Percentiles rank a stretch among this genome's conserved stretches.
phyloP scores from a whole-genome alignment of 2,888 invertebrate genomes.

The Lacanobia wlatinum region DNA sequence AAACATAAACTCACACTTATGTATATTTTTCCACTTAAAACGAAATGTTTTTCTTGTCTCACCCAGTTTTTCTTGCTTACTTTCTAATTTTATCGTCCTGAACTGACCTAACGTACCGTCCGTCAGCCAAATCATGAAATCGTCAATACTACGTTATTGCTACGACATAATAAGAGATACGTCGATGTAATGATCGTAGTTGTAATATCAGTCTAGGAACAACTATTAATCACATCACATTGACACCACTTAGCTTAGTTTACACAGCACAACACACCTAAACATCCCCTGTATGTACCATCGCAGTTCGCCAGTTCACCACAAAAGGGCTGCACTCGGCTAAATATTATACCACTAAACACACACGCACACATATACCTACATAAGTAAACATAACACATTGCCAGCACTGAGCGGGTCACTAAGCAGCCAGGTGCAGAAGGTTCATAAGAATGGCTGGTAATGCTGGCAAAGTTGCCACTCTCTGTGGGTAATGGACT shows the following conservation, averaged over 20 bases:
- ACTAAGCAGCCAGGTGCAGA: not conserved
- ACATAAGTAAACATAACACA: slow-evolving; percentile 11
- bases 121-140: too few relatives aligned
- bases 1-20: not conserved
- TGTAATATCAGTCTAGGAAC: not conserved
- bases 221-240: not conserved
- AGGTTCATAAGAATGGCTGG: not conserved
- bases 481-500: slow-evolving; percentile 23
- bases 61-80: too few relatives aligned
- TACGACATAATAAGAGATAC: too few relatives aligned
- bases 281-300: not conserved
- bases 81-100: too few relatives aligned
- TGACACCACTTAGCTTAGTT: not conserved
- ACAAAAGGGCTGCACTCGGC: slow-evolving; percentile 22
- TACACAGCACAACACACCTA: not conserved
- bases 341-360: slow-evolving; percentile 35
- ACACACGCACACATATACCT: not conserved
- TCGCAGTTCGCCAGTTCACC: not conserved
- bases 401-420: not conserved
- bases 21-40: too few relatives aligned
- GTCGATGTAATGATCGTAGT: too few relatives aligned
- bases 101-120: too few relatives aligned
- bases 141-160: too few relatives aligned
- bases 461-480: not conserved
- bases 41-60: too few relatives aligned